Evolutionary conservation across 2,888 invertebrate species (phyloP).

Genomic region (Andrena minutula): DNA sequence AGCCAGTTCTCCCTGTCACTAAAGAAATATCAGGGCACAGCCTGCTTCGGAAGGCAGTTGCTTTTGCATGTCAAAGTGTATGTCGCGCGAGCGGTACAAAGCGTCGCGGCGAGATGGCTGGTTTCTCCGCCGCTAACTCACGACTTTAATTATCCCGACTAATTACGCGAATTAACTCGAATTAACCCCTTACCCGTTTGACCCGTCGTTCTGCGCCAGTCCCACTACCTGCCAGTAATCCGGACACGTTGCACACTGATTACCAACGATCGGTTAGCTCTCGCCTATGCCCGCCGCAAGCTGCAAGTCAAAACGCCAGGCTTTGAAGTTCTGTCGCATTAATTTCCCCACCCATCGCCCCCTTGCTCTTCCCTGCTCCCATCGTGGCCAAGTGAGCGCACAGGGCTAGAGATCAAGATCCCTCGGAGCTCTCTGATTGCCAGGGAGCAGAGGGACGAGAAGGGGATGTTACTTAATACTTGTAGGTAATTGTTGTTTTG

Average conservation of each 20-base stretch:
- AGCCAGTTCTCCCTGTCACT: not conserved
- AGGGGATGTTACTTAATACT: slow-evolving; percentile 46
- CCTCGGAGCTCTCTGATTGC: slow-evolving; percentile 14
- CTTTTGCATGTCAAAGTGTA: slow-evolving; percentile 58
- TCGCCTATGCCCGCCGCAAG: slow-evolving; percentile 59
- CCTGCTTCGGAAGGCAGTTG: not conserved
- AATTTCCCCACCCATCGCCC: slow-evolving; percentile 52
- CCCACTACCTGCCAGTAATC: slow-evolving; percentile 63
- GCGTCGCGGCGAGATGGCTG: slow-evolving; percentile 54
- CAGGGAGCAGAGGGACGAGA: slow-evolving; percentile 2
- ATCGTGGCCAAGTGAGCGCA: slow-evolving; percentile 3
- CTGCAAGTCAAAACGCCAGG: slow-evolving; percentile 64
- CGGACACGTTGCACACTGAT: slow-evolving; percentile 67
- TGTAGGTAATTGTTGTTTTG: slow-evolving; percentile 35
- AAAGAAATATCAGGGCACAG: slow-evolving; percentile 17
- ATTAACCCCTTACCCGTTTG: slow-evolving; percentile 79
- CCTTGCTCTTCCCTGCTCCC: slow-evolving; percentile 13
- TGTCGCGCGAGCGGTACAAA: slow-evolving; percentile 39
- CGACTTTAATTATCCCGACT: slow-evolving; percentile 81
- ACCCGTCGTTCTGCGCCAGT: slow-evolving; percentile 56
- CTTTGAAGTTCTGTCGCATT: slow-evolving; percentile 69
- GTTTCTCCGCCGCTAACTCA: slow-evolving; percentile 67
- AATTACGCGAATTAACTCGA: slow-evolving; percentile 82
- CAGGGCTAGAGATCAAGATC: slow-evolving; percentile 29
- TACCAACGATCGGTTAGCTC: slow-evolving; percentile 67